Base-by-base conservation (phyloP, 2,888 invertebrate genomes). In the Eristalinus sepulchralis region DNA sequence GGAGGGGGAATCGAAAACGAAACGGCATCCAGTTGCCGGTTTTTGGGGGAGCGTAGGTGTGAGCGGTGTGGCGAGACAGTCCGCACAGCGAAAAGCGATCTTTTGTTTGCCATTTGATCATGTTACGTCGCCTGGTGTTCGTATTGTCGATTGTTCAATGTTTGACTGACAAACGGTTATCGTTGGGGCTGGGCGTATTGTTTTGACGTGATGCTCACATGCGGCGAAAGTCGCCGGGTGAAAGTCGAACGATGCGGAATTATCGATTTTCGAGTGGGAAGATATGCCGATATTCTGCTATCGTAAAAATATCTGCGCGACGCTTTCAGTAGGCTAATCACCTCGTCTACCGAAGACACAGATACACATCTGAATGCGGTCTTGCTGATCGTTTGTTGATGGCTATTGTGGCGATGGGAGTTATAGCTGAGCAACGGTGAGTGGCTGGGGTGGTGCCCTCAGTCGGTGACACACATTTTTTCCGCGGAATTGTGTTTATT, bases 71-170 rank as follows among this genome's bases (percentile, higher is more conserved):
- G 24, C 6, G 24, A 57, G 20, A 13, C 57, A 24, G 9, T 17
- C 33, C 17, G n/a, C 31, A 31, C n/a, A 5, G 60, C 31, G 60
- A 60, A 60, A 60, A 60, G 31, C 31, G 17, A 63, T 63, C 34
- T 63, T 63, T 31, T 63, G 62, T 33, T 63, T 63, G 62, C 33
- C 31, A 34, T 63, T 33, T 34, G 62, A 63, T 63, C 62, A 11
- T 11, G 20, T 63, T 33, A 63, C 31, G 34, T 11, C 17, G 17
- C 17, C 17, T 62, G 62, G 20, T n/a, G 27, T 33, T 27, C 8
- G n/a, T n/a, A n/a, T n/a, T 11, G 24, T 17, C 60, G 60, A 62
- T 33, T 63, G 62, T 63, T 33, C 1, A 62, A 62, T 17, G 6
- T 31, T 63, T 63, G 62, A 57, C 24, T 4, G 47, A 47, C 47